Evolutionary conservation across 2,797 vertebrate species (phyloP).

Genomic region (Pelobates cultripes): DNA sequence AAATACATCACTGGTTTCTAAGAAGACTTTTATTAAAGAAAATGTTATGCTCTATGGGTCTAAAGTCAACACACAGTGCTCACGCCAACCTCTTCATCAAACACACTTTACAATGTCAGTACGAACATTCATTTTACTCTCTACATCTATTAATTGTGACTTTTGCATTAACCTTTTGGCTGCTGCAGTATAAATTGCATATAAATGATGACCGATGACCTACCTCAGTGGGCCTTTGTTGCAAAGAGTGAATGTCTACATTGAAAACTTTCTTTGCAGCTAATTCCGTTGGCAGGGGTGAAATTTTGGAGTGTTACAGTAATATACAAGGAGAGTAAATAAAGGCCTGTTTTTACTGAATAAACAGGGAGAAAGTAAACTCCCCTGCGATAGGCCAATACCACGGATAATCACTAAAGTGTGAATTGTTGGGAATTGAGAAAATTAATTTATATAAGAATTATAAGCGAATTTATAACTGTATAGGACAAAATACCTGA

Average conservation of each 20-base stretch:
- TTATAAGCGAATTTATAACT: too few relatives aligned
- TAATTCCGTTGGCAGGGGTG: conserved; percentile 4
- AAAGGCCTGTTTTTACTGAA: too few relatives aligned
- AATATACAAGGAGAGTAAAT: too few relatives aligned
- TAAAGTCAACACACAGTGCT: conserved; percentile 46
- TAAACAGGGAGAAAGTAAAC: too few relatives aligned
- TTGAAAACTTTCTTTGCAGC: conserved; percentile 8
- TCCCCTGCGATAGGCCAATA: too few relatives aligned
- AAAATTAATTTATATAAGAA: too few relatives aligned
- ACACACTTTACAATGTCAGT: conserved; percentile 32
- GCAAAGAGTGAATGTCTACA: neutral
- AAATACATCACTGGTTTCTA: conserved; percentile 42
- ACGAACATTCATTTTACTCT: conserved; percentile 18
- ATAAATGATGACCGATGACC: conserved; percentile 20
- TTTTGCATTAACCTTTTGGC: conserved; percentile 24
- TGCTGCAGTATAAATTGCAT: conserved; percentile 27
- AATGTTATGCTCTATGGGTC: conserved; percentile 13
- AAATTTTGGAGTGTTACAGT: neutral
- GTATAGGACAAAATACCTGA: too few relatives aligned
- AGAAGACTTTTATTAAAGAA: conserved; percentile 19
- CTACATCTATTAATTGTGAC: conserved; percentile 36
- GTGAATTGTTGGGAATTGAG: too few relatives aligned
- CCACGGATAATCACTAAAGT: too few relatives aligned
- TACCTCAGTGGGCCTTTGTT: neutral
- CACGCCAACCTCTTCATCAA: conserved; percentile 39